phyloP scores from a whole-genome alignment of 2,888 invertebrate genomes.

The Pecten maximus region DNA sequence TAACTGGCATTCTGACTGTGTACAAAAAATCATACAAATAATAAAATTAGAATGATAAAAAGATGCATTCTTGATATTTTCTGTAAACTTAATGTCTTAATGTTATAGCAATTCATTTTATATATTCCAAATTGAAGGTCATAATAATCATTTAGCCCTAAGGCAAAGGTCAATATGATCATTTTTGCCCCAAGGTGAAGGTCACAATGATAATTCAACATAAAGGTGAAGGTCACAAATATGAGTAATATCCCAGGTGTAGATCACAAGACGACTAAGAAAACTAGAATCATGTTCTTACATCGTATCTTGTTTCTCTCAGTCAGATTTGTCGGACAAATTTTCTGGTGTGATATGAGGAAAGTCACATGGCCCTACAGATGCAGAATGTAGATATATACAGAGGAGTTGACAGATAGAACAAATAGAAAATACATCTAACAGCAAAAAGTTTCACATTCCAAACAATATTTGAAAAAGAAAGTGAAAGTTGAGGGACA shows the following conservation, averaged over 20 bases:
- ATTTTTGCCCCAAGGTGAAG: background rate
- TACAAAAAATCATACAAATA: too few relatives aligned
- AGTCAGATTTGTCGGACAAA: conserved; percentile 13
- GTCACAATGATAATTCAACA: background rate
- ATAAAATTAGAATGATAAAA: too few relatives aligned
- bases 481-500: background rate
- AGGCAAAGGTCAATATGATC: background rate
- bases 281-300: background rate
- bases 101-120: too few relatives aligned
- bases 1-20: too few relatives aligned
- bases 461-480: background rate
- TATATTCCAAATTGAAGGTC: background rate
- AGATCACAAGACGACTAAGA: background rate
- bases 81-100: too few relatives aligned
- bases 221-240: background rate
- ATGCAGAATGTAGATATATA: background rate
- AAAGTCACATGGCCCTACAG: background rate
- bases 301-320: background rate
- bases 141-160: background rate
- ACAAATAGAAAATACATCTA: background rate
- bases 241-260: background rate
- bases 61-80: too few relatives aligned
- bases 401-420: background rate
- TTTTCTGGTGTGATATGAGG: background rate
- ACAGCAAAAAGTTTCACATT: background rate